Percentiles rank a stretch among this genome's conserved stretches.
Conservation (phyloP, 92 coral and sea anemone species). For the Phenganax stokvisi region DNA sequence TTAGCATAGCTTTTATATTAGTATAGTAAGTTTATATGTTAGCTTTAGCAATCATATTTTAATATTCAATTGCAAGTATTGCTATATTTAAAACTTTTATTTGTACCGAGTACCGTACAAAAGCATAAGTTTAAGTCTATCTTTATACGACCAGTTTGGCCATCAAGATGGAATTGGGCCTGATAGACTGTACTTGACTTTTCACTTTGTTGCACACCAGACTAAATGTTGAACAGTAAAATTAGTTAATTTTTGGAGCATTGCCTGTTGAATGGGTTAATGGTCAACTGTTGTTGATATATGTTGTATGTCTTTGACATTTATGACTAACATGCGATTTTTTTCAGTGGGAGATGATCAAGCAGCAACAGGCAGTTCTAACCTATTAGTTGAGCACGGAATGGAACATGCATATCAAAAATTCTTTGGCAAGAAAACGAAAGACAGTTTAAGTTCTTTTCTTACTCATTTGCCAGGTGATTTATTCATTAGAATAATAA, state of each 20-base stretch:
- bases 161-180: too few species aligned
- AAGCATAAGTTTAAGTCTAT: too few species aligned
- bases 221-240: too few species aligned
- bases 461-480: slow-evolving; percentile 93
- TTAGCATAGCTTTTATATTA: too few species aligned
- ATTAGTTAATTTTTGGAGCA: not conserved
- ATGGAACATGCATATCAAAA: slow-evolving; percentile 88
- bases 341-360: slow-evolving; percentile 23
- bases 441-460: slow-evolving; percentile 90
- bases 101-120: too few species aligned
- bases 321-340: too few species aligned
- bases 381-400: slow-evolving; percentile 82
- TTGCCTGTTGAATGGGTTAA: not conserved
- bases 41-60: not conserved
- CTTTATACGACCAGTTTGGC: too few species aligned
- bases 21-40: not conserved
- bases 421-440: slow-evolving; percentile 84
- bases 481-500: not conserved
- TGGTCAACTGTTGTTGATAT: not conserved
- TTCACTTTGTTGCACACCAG: too few species aligned
- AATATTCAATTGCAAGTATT: not conserved
- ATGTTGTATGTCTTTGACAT: not conserved
- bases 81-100: too few species aligned
- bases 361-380: slow-evolving; percentile 60
- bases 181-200: too few species aligned